A percentile compares a stretch with the other conserved stretches of the same genome.
Evolutionary conservation across 2,113 vertebrate species (phyloP).

Genomic region (Alethe castanea): DNA sequence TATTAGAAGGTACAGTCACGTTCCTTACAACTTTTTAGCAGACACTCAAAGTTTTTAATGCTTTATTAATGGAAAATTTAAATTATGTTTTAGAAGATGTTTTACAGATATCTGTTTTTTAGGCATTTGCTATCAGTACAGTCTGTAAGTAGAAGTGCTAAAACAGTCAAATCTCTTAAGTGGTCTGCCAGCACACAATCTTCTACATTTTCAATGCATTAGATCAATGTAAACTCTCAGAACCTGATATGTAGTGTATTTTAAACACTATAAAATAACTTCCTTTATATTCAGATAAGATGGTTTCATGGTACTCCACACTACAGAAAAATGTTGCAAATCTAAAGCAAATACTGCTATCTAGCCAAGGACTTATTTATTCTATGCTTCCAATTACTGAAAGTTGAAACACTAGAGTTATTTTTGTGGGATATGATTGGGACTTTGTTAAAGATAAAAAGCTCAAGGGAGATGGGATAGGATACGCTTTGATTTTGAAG

Average conservation of each 20-base stretch:
- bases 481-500: background rate
- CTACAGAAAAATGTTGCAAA: background rate
- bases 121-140: background rate
- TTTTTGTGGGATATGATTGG: background rate
- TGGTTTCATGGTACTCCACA: background rate
- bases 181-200: background rate
- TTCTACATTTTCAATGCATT: conserved; percentile 6
- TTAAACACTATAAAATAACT: background rate
- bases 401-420: background rate
- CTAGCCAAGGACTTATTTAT: background rate
- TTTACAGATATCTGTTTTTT: conserved; percentile 1
- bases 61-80: conserved; percentile 6
- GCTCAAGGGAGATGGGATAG: background rate
- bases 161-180: conserved; percentile 26
- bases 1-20: background rate
- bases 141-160: conserved; percentile 13
- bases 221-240: background rate
- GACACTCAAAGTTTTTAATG: background rate
- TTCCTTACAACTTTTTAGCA: background rate
- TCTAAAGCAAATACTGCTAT: background rate
- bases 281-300: background rate
- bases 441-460: background rate
- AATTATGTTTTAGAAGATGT: background rate
- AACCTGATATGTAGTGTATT: background rate
- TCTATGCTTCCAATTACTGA: background rate